Conservation (phyloP, 2,113 vertebrate species). For the Oriolus oriolus region DNA sequence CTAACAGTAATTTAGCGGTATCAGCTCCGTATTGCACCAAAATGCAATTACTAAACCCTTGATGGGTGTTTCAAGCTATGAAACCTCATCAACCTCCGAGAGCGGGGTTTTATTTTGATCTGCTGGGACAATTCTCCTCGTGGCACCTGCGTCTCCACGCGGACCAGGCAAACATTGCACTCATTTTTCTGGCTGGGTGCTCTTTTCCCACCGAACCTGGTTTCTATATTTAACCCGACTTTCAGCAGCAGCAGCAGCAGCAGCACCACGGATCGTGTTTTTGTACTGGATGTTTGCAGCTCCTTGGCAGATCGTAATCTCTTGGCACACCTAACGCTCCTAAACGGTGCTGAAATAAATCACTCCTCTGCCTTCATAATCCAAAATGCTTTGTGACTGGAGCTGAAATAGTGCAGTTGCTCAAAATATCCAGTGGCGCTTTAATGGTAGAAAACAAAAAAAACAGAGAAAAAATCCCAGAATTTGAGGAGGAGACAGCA, state of each 20-base stretch:
- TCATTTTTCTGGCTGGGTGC: neutral
- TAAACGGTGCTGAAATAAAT: conserved; percentile 8
- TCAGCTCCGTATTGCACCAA: neutral
- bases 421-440: neutral
- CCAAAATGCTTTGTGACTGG: neutral
- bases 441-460: neutral
- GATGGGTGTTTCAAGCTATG: neutral
- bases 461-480: neutral
- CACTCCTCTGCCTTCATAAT: neutral
- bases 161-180: neutral
- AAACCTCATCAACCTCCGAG: neutral
- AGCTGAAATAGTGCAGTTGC: neutral
- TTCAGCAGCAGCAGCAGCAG: neutral
- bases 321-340: neutral
- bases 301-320: neutral
- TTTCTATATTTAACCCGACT: conserved; percentile 3
- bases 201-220: neutral
- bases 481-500: neutral
- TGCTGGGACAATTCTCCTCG: neutral
- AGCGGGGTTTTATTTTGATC: neutral
- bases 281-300: neutral
- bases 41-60: neutral
- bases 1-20: neutral
- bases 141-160: neutral
- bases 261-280: neutral